These are phyloP conservation scores for Nephila pilipes DNA, from an alignment of 1,140 invertebrate genomes.

Conservation along the genomic window DNA sequence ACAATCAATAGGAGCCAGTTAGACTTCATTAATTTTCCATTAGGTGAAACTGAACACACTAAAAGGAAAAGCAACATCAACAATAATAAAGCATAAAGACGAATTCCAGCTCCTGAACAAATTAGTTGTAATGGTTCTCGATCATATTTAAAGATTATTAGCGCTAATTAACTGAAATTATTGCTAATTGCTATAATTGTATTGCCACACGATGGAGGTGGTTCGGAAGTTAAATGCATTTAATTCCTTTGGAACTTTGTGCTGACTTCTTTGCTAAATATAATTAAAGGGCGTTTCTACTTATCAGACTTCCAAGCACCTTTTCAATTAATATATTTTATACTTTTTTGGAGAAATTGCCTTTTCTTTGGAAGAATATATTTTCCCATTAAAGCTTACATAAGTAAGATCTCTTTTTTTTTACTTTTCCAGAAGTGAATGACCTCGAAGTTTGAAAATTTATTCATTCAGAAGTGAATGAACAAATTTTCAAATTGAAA, in stretches of 20 bases:
- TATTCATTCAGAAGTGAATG: too few relatives aligned
- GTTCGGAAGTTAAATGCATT: background rate
- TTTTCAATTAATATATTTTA: too few relatives aligned
- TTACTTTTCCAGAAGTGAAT: too few relatives aligned
- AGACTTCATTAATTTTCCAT: background rate
- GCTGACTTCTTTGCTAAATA: background rate
- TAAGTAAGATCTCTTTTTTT: too few relatives aligned
- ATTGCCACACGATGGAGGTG: background rate
- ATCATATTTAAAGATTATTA: background rate
- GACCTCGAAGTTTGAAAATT: too few relatives aligned
- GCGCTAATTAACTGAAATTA: background rate
- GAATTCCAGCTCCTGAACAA: background rate
- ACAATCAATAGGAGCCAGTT: background rate
- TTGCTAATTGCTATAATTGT: background rate
- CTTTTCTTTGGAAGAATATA: too few relatives aligned
- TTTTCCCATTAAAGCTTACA: too few relatives aligned
- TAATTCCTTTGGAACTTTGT: too few relatives aligned
- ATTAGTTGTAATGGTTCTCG: background rate
- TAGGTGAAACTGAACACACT: background rate
- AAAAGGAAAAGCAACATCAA: background rate
- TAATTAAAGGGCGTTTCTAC: background rate
- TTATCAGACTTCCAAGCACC: too few relatives aligned
- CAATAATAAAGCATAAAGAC: background rate
- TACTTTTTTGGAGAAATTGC: too few relatives aligned
- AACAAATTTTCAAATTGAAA: too few relatives aligned